Evolutionary conservation across 2,797 vertebrate species (phyloP), one percentile per base, ranked within the genome.

Genomic region (Notolabrus celidotus): DNA sequence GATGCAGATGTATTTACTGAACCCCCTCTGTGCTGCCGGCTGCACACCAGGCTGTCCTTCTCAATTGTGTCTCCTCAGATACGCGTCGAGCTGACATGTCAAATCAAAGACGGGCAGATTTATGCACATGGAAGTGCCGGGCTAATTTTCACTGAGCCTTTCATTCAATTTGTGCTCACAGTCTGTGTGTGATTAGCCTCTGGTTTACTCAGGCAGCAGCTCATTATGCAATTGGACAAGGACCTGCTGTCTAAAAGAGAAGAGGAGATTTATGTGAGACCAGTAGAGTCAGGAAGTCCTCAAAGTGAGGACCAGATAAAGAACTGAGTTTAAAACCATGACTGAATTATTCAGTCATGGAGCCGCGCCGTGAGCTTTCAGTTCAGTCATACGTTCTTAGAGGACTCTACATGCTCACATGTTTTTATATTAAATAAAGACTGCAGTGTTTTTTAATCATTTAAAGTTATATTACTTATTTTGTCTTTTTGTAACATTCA

Each of bases 1-100:
- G 74, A 87, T 60, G 71, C 69, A 63, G 84, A 81, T 70, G 34
- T 69, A 79, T 81, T 83, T 73, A 41, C 33, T 20, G 11, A 19
- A 47, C 69, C 31, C 42, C 27, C 4, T 62, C n/a, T n/a, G 22
- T 41, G 69, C 55, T 27, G 34, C 61, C 42, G 57, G 63, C 53
- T 69, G 68, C 69, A 61, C 69, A 66, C 49, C 29, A 77, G 25
- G 53, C 70, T 71, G 70, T 86, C 86, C 55, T 62, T 80, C 56
- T 67, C 43, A 70, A 68, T 70, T 33, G 31, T 56, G 66, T 82
- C 75, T 64, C 60, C 53, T 52, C 69, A n/a, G 22, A 63, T 10
- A n/a, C 49, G 23, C 54, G 14, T 22, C 57, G 25, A 69, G 50
- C 27, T 57, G 58, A 56, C 64, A 19, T 43, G 61, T 62, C 71